Evolutionary conservation across 2,113 vertebrate species (phyloP).

Genomic region (Xenopus laevis): DNA sequence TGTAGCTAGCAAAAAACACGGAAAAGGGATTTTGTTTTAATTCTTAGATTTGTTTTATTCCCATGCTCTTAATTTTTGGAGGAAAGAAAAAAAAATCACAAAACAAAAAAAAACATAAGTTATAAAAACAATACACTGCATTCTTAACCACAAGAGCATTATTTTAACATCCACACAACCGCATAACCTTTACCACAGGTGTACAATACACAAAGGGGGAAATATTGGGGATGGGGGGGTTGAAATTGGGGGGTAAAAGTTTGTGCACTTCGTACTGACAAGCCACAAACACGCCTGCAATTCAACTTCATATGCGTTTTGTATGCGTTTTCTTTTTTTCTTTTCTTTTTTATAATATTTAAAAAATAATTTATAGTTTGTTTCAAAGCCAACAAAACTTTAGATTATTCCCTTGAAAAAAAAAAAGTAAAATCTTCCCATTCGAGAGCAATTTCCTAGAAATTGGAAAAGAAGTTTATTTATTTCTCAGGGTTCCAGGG

Average conservation of each 20-base stretch:
- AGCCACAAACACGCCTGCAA: slow-evolving; percentile 61
- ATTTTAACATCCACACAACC: slow-evolving; percentile 57
- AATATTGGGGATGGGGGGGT: slow-evolving; percentile 54
- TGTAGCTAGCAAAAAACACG: slow-evolving; percentile 53
- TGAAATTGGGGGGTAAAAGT: too few relatives aligned
- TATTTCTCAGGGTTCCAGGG: slow-evolving; percentile 36
- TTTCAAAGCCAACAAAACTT: too few relatives aligned
- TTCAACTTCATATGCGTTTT: slow-evolving; percentile 60
- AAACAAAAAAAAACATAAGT: slow-evolving; percentile 55
- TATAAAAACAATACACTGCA: slow-evolving; percentile 68
- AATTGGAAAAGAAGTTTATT: slow-evolving; percentile 54
- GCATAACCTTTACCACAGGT: slow-evolving; percentile 63
- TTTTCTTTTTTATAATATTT: slow-evolving; percentile 6
- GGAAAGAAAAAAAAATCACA: not conserved
- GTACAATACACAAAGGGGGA: slow-evolving; percentile 60
- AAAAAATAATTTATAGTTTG: too few relatives aligned
- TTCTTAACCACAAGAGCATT: slow-evolving; percentile 64
- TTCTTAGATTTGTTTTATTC: slow-evolving; percentile 58
- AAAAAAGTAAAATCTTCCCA: too few relatives aligned
- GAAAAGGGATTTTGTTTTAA: slow-evolving; percentile 40
- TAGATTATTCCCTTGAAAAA: too few relatives aligned
- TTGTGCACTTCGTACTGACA: slow-evolving; percentile 61
- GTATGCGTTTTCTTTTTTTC: slow-evolving; percentile 49
- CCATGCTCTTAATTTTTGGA: slow-evolving; percentile 58
- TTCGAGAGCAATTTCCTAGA: too few relatives aligned